Conservation (phyloP, 2,797 vertebrate genomes). For the Phoeniculus purpureus region DNA sequence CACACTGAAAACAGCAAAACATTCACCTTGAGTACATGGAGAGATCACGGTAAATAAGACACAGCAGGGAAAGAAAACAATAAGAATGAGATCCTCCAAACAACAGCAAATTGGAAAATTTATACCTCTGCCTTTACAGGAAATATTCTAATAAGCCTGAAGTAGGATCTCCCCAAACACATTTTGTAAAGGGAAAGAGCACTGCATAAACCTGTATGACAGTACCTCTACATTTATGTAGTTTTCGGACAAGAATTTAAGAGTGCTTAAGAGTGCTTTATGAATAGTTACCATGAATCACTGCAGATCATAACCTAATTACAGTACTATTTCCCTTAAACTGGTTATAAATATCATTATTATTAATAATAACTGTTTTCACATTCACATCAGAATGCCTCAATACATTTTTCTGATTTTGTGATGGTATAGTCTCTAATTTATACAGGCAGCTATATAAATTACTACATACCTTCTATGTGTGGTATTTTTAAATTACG, state of each 20-base stretch:
- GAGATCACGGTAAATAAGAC: not conserved
- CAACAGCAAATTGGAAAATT: not conserved
- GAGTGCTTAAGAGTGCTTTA: not conserved
- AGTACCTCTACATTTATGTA: not conserved
- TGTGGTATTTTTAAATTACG: not conserved
- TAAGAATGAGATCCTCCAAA: not conserved
- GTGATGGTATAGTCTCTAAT: not conserved
- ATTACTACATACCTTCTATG: not conserved
- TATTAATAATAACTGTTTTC: not conserved
- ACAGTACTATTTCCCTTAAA: not conserved
- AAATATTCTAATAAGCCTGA: not conserved
- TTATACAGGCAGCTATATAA: not conserved
- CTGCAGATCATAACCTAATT: not conserved
- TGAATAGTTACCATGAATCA: not conserved
- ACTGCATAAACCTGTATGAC: not conserved
- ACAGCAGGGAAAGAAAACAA: not conserved
- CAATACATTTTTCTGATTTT: not conserved
- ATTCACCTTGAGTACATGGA: not conserved
- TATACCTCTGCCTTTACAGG: not conserved
- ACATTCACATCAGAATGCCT: not conserved
- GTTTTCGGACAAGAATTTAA: not conserved
- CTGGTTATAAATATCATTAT: not conserved
- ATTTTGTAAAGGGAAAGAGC: not conserved
- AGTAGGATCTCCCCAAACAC: not conserved
- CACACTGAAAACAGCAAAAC: constrained; percentile 71